phyloP scores from a whole-genome alignment of 2,113 vertebrate species.

The Tragulus kanchil region DNA sequence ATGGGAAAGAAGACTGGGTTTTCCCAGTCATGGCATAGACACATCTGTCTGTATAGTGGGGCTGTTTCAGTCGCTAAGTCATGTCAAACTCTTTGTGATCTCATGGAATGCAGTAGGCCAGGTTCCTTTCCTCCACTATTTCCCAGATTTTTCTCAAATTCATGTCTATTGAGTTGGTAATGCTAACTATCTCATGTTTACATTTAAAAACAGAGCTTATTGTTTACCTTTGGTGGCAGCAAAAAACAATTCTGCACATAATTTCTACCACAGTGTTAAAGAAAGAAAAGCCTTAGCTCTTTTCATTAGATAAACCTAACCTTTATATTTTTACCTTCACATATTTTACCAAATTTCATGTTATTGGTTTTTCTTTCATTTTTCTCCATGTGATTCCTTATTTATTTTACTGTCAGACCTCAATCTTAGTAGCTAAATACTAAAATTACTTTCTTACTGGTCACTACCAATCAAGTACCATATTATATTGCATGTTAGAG shows the following conservation, averaged over 20 bases:
- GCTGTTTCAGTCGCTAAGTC: background rate
- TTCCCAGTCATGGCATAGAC: fast-evolving
- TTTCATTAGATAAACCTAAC: background rate
- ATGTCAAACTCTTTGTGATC: background rate
- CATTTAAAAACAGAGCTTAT: background rate
- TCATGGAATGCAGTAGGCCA: background rate
- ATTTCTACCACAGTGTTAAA: background rate
- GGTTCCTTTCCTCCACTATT: background rate
- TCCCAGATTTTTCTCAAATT: background rate
- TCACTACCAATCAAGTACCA: background rate
- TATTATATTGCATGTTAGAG: background rate
- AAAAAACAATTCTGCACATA: background rate
- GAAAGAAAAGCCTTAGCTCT: background rate
- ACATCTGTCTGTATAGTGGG: fast-evolving
- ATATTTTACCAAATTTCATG: background rate
- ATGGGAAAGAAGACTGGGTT: fast-evolving
- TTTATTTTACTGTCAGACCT: background rate
- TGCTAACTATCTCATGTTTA: background rate
- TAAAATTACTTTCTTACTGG: background rate
- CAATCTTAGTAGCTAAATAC: background rate
- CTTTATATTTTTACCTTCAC: background rate
- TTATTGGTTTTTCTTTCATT: background rate
- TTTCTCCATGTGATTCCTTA: background rate
- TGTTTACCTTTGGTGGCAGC: background rate
- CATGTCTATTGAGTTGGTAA: background rate